A percentile compares a stretch with the other conserved stretches of the same genome.
Evolutionary conservation across 2,888 invertebrate species (phyloP).

Genomic region (Andrena camellia): DNA sequence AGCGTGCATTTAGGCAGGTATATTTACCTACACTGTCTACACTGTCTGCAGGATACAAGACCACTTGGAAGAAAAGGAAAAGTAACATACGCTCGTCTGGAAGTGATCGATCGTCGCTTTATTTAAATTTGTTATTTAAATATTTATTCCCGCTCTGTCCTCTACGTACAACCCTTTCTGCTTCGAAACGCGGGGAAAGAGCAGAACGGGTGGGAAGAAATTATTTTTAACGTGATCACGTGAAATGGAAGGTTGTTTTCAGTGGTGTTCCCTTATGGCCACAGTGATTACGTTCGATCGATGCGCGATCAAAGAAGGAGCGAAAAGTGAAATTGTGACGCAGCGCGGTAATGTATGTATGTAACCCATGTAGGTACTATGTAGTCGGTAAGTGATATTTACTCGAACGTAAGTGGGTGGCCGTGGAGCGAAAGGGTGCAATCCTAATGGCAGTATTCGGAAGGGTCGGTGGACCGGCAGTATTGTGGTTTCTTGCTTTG

Average conservation of each 20-base stretch:
- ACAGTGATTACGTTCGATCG: neutral
- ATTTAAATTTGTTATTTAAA: too few relatives aligned
- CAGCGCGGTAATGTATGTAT: too few relatives aligned
- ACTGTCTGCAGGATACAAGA: too few relatives aligned
- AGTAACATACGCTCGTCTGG: neutral
- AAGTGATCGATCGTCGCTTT: constrained; percentile 31
- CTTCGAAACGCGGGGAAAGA: constrained; percentile 19
- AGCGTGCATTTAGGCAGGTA: too few relatives aligned
- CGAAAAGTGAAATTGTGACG: too few relatives aligned
- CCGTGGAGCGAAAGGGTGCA: constrained; percentile 90
- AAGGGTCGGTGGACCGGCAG: constrained; percentile 87
- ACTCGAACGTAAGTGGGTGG: constrained; percentile 84
- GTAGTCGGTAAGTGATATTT: neutral
- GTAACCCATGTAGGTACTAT: too few relatives aligned
- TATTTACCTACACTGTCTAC: too few relatives aligned
- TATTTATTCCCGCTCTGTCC: constrained; percentile 27
- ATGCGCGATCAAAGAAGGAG: too few relatives aligned
- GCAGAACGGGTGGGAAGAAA: neutral
- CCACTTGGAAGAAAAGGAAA: too few relatives aligned
- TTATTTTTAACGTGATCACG: constrained; percentile 33
- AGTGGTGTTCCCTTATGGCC: neutral
- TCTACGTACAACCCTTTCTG: constrained; percentile 13
- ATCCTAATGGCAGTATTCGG: constrained; percentile 89
- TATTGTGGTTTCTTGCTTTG: constrained; percentile 85
- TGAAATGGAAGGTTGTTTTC: neutral